These are phyloP conservation scores for Orthosia gothica DNA, from an alignment of 2,888 invertebrate species.

Conservation along the genomic window DNA sequence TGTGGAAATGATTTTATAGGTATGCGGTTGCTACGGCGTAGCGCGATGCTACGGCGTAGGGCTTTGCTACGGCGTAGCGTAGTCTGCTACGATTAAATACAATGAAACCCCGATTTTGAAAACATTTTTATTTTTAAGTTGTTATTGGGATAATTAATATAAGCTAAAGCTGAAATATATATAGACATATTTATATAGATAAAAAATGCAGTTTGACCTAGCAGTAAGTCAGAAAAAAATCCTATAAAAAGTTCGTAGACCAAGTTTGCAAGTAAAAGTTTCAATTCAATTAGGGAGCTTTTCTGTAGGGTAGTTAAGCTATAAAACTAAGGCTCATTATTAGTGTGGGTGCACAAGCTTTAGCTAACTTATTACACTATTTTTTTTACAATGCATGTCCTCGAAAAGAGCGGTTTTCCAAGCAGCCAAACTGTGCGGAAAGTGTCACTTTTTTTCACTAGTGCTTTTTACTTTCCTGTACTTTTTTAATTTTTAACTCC, in stretches of 20 bases:
- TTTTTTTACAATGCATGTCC: too few species aligned
- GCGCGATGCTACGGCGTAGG: background rate
- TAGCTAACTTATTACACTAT: background rate
- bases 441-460: too few species aligned
- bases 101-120: background rate
- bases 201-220: too few species aligned
- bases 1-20: background rate
- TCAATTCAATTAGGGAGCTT: background rate
- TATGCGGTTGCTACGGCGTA: constrained; percentile 26
- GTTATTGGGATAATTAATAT: background rate
- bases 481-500: too few species aligned
- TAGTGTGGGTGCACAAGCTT: too few species aligned
- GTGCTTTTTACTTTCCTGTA: too few species aligned
- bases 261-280: background rate
- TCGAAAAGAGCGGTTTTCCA: too few species aligned
- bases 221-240: background rate
- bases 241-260: background rate
- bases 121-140: background rate
- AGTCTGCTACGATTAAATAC: constrained; percentile 1
- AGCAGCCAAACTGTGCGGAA: too few species aligned
- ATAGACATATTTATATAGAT: too few species aligned
- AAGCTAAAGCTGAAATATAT: too few species aligned
- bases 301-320: background rate
- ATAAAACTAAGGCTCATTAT: background rate
- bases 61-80: constrained; percentile 38